A percentile compares a stretch with the other conserved stretches of the same genome.
These are phyloP conservation scores for Drosophila cognata DNA, from an alignment of 2,888 invertebrate genomes.

Conservation along the genomic window DNA sequence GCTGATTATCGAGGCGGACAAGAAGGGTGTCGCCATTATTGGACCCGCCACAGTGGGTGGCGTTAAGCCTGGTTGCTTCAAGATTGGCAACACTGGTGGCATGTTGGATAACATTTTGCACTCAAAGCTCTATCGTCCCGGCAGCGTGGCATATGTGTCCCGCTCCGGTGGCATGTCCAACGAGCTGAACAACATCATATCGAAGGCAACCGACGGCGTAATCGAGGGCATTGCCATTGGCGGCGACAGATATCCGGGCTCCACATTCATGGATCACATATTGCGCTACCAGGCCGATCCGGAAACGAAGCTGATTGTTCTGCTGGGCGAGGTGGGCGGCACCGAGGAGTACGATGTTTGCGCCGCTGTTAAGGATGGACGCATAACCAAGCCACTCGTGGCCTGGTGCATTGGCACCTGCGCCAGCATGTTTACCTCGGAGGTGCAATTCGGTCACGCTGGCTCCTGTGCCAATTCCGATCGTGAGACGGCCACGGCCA, in stretches of 20 bases:
- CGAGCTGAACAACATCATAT: conserved; percentile 98
- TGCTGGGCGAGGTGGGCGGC: conserved; percentile 99
- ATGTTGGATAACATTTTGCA: conserved; percentile 99
- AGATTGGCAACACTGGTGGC: conserved; percentile 99
- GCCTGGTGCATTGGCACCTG: conserved; percentile 99
- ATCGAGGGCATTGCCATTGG: conserved; percentile 99
- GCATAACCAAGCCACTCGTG: conserved; percentile 96
- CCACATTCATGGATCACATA: conserved; percentile 99
- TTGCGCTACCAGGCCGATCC: conserved; percentile 92
- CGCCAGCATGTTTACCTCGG: conserved; percentile 93
- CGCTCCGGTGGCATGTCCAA: conserved; percentile 99
- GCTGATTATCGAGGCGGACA: conserved; percentile 93
- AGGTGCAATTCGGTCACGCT: conserved; percentile 99
- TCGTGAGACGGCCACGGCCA: conserved; percentile 95
- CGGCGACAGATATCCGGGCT: conserved; percentile 98
- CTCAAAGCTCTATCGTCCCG: conserved; percentile 97
- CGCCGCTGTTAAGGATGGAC: conserved; percentile 91
- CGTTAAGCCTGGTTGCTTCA: conserved; percentile 99
- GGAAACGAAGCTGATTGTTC: conserved; percentile 96
- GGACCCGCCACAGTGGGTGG: conserved; percentile 99
- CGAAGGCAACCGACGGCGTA: conserved; percentile 98
- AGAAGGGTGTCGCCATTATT: conserved; percentile 94
- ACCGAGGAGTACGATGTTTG: conserved; percentile 99
- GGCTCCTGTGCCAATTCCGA: conserved; percentile 98
- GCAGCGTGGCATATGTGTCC: conserved; percentile 99